phyloP scores from a whole-genome alignment of 2,888 invertebrate genomes.

The Bembecia ichneumoniformis region DNA sequence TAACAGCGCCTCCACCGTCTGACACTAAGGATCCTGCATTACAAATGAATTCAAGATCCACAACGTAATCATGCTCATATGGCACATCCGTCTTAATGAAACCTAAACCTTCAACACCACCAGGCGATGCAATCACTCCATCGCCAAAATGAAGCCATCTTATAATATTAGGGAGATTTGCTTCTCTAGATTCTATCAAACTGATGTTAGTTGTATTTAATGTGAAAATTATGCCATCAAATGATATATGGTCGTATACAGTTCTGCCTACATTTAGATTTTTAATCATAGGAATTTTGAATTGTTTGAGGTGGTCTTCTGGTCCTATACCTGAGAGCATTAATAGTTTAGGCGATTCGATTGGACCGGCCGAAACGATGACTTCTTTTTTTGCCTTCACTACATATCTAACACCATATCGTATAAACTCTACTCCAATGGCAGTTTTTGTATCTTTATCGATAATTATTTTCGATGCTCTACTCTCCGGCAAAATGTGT shows the following conservation, averaged over 20 bases:
- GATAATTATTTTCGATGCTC: constrained; percentile 73
- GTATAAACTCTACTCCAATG: constrained; percentile 72
- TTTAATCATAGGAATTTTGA: constrained; percentile 60
- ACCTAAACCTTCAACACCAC: constrained; percentile 70
- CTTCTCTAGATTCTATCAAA: constrained; percentile 11
- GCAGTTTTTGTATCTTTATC: constrained; percentile 66
- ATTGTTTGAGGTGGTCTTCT: constrained; percentile 42
- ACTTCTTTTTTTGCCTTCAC: constrained; percentile 77
- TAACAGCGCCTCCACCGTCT: constrained; percentile 46
- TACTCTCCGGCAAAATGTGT: constrained; percentile 67
- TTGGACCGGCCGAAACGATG: constrained; percentile 81
- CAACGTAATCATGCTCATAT: constrained; percentile 51
- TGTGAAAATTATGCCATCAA: constrained; percentile 31
- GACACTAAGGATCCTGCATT: constrained; percentile 66
- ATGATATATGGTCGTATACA: constrained; percentile 61
- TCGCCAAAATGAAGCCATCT: constrained; percentile 18
- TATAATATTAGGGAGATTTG: constrained; percentile 8
- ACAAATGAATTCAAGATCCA: constrained; percentile 70
- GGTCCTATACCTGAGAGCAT: constrained; percentile 79
- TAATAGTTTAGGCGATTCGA: constrained; percentile 84
- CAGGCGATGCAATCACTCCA: constrained; percentile 57
- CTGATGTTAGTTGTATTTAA: constrained; percentile 16
- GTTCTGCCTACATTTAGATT: constrained; percentile 73
- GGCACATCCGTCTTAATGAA: constrained; percentile 64
- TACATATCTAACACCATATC: constrained; percentile 39